Evolutionary conservation across 2,113 vertebrate genomes (phyloP), one percentile per base, ranked within the genome.

Genomic region (Sprattus sprattus): DNA sequence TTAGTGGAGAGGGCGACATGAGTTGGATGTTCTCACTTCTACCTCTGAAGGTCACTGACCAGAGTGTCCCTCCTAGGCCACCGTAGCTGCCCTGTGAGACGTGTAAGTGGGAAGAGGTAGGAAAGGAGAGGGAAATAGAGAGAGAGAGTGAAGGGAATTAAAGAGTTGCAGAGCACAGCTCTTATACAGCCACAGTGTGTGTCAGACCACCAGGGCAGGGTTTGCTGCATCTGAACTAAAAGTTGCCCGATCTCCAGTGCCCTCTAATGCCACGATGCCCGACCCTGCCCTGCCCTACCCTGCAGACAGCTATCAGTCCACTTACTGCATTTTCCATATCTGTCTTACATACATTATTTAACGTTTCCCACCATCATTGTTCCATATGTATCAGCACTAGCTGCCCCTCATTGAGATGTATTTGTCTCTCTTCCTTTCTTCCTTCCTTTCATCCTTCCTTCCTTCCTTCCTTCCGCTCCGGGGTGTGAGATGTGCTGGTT

Each of bases 1-100:
- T 89, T 91, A 92, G 83, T 80, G 81, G 83, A 85, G 32, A 82
- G 84, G 87, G 85, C 83, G 54, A 60, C 71, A 78, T 18, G 71
- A 78, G 71, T 78, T 78, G 39, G 25, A 15, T 78, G 71, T 78
- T 78, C 67, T 54, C 80, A 81, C 78, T 81, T 22, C 85, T 82
- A 57, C 85, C 82, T 87, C 87, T 91, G 15, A 39, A 85, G 44
- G 3, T 47, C 86, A 87, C 75, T 87, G 45, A 86, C 85, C 85
- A 88, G 83, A 89, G 87, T 78, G 71, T 78, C 71, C 71, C 44
- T 78, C 28, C 71, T 32, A 32, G 71, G 71, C 71, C 28, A 32
- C 71, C 6, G 71, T 78, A 78, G 71, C 71, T 39, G 13, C 25
- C 32, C 71, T 78, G 28, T 2, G 1, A 78, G 71, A 39, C 71